These are phyloP conservation scores for Eilema depressum DNA, from an alignment of 2,888 invertebrate genomes.

Conservation along the genomic window DNA sequence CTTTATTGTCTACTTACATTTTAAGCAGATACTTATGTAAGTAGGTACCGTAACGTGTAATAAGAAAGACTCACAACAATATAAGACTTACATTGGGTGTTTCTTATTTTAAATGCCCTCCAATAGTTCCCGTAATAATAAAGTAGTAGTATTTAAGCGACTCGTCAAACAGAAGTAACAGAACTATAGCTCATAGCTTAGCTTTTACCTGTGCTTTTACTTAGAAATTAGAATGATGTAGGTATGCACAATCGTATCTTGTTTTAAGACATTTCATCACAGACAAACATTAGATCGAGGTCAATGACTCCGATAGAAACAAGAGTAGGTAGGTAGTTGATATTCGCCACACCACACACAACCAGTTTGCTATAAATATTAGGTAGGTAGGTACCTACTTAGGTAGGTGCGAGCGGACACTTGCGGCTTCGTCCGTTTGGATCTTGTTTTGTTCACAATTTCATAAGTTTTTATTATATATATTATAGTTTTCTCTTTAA, in stretches of 20 bases:
- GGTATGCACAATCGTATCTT: not conserved
- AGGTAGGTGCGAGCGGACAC: not conserved
- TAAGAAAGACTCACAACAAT: too few relatives aligned
- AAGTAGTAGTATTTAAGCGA: too few relatives aligned
- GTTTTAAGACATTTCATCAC: not conserved
- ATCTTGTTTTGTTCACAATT: not conserved
- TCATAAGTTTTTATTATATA: too few relatives aligned
- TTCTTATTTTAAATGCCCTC: too few relatives aligned
- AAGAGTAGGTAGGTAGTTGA: conserved; percentile 7
- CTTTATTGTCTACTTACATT: too few relatives aligned
- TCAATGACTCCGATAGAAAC: conserved; percentile 18
- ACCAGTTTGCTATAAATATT: conserved; percentile 7
- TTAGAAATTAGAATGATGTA: not conserved
- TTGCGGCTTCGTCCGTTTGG: not conserved
- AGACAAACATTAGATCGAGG: conserved; percentile 1
- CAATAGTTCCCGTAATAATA: too few relatives aligned
- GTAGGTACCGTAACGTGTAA: too few relatives aligned
- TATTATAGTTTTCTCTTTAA: too few relatives aligned
- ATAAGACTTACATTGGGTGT: too few relatives aligned
- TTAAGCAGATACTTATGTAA: too few relatives aligned
- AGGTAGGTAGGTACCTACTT: not conserved
- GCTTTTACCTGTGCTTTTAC: not conserved
- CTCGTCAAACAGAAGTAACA: too few relatives aligned
- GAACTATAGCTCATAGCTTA: too few relatives aligned
- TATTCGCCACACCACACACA: conserved; percentile 7